phyloP scores from a whole-genome alignment of 2,797 vertebrate species.

The Aratinga solstitialis region DNA sequence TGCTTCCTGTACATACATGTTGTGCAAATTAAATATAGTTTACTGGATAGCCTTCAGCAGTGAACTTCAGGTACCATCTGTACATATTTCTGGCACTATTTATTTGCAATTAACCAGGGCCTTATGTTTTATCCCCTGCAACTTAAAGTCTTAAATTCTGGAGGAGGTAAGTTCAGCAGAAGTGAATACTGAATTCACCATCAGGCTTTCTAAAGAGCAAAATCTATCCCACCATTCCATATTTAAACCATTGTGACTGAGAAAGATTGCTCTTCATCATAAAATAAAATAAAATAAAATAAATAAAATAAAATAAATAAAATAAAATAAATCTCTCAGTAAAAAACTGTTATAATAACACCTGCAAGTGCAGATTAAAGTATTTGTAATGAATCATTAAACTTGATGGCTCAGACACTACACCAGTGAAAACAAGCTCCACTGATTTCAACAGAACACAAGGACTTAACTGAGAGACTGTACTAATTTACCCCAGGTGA shows the following conservation, averaged over 20 bases:
- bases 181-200: slow-evolving; percentile 61
- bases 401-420: not conserved
- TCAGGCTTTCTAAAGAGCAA: slow-evolving; percentile 53
- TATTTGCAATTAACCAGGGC: slow-evolving; percentile 75
- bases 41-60: slow-evolving; percentile 45
- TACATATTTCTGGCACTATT: slow-evolving; percentile 69
- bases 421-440: not conserved
- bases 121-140: slow-evolving; percentile 72
- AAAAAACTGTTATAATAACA: not conserved
- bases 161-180: slow-evolving; percentile 63
- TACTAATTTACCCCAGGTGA: not conserved
- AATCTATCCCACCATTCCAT: slow-evolving; percentile 6
- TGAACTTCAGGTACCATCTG: slow-evolving; percentile 74
- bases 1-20: not conserved
- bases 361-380: slow-evolving; percentile 20
- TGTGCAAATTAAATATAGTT: slow-evolving; percentile 50
- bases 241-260: slow-evolving; percentile 28
- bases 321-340: not conserved
- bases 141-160: slow-evolving; percentile 56
- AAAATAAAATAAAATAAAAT: not conserved
- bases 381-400: slow-evolving; percentile 32
- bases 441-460: not conserved
- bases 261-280: not conserved
- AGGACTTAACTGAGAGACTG: not conserved
- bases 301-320: not conserved